These are phyloP conservation scores for Gymnoscopelus braueri DNA, from an alignment of 2,797 vertebrate species.

Conservation along the genomic window DNA sequence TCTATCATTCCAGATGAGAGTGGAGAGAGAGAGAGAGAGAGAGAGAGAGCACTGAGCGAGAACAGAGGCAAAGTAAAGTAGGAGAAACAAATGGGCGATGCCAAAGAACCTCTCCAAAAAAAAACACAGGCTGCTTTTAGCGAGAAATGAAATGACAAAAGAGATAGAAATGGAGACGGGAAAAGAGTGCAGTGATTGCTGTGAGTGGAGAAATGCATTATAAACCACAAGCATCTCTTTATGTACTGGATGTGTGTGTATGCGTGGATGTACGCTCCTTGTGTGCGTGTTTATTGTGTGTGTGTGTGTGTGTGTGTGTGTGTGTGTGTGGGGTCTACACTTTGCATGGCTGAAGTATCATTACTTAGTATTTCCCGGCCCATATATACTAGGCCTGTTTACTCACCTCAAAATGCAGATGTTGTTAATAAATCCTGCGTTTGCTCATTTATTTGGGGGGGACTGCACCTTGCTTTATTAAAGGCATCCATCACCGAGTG, in stretches of 20 bases:
- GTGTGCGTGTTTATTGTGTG: background rate
- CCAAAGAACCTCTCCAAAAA: conserved; percentile 32
- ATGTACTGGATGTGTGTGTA: background rate
- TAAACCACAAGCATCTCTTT: background rate
- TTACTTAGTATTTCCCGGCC: conserved; percentile 61
- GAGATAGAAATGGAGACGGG: conserved; percentile 31
- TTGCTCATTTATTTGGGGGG: conserved; percentile 82
- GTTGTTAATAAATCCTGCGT: conserved; percentile 81
- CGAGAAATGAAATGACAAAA: conserved; percentile 55
- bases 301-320: conserved; percentile 29
- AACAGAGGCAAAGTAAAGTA: conserved; percentile 22
- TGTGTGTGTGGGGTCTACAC: conserved; percentile 24
- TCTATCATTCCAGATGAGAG: conserved; percentile 40
- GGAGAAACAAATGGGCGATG: conserved; percentile 27
- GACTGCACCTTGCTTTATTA: conserved; percentile 85
- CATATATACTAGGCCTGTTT: conserved; percentile 53
- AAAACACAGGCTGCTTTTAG: conserved; percentile 52
- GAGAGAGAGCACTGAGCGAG: background rate
- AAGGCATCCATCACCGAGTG: conserved; percentile 83
- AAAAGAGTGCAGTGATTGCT: conserved; percentile 6
- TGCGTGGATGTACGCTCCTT: background rate
- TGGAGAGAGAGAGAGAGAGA: conserved; percentile 35
- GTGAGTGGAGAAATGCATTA: conserved; percentile 3
- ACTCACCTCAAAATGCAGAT: conserved; percentile 79
- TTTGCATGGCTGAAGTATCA: conserved; percentile 46